Conservation (phyloP, 2,113 vertebrate genomes). For the Dromiciops gliroides region DNA sequence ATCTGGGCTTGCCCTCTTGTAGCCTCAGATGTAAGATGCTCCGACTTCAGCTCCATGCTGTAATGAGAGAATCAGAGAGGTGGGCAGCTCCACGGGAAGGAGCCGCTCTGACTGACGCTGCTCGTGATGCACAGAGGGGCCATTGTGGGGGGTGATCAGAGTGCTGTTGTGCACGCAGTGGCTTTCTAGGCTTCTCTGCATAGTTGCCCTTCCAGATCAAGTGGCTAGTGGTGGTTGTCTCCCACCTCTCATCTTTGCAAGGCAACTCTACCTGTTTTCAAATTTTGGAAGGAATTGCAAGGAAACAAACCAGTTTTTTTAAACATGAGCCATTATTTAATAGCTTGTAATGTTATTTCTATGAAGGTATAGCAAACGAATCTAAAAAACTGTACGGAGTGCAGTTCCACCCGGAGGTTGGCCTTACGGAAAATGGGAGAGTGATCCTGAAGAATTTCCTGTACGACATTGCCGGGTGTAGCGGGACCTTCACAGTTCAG, state of each 20-base stretch:
- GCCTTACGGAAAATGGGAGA: conserved; percentile 95
- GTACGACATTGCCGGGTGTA: conserved; percentile 96
- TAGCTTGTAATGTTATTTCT: conserved; percentile 50
- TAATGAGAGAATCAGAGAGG: no score
- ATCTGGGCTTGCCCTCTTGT: not conserved
- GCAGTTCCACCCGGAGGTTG: conserved; percentile 98
- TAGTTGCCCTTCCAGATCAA: no score
- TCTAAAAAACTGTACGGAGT: conserved; percentile 97
- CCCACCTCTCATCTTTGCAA: no score
- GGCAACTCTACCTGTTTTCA: conserved; percentile 10
- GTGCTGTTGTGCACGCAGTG: no score
- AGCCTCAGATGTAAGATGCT: not conserved
- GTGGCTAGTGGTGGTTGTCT: no score
- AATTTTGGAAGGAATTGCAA: conserved; percentile 34
- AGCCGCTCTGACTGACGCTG: not conserved
- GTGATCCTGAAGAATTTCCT: conserved; percentile 97
- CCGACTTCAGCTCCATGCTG: not conserved
- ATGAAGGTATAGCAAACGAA: conserved; percentile 95
- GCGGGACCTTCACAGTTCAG: conserved; percentile 94
- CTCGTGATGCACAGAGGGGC: no score
- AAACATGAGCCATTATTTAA: not conserved
- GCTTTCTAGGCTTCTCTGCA: no score
- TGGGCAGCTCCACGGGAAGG: not conserved
- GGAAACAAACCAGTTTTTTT: conserved; percentile 32
- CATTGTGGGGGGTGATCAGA: no score